phyloP scores from a whole-genome alignment of 2,113 vertebrate genomes.

The Falco punctatus region DNA sequence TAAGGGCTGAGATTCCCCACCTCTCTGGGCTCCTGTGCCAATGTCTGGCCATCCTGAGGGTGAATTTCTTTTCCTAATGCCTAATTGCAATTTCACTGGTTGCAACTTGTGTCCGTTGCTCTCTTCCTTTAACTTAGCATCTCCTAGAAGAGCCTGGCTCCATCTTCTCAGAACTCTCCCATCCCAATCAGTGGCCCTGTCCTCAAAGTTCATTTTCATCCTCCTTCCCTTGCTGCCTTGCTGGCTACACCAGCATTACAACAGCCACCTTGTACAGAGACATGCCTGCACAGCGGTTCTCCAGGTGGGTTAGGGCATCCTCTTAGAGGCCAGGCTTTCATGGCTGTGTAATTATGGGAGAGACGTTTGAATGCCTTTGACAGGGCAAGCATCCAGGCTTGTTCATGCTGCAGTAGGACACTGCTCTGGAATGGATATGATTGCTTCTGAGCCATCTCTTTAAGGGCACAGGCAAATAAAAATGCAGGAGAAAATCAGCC shows the following conservation, averaged over 20 bases:
- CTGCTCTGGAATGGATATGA: neutral
- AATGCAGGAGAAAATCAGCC: slow-evolving; percentile 36
- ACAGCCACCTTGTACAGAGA: neutral
- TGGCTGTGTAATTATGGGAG: neutral
- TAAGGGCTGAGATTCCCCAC: neutral
- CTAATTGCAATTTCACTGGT: neutral
- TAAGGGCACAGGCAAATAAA: slow-evolving; percentile 27
- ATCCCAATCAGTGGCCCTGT: neutral
- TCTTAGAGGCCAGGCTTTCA: neutral
- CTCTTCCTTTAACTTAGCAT: neutral
- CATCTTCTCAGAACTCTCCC: neutral
- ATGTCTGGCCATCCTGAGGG: neutral
- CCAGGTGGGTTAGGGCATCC: neutral
- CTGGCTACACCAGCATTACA: neutral
- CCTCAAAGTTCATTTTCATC: neutral
- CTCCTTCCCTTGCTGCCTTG: neutral
- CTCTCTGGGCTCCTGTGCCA: neutral
- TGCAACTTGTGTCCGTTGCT: neutral
- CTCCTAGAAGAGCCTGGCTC: neutral
- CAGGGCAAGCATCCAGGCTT: neutral
- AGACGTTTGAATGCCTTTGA: slow-evolving; percentile 19
- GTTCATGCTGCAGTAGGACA: neutral
- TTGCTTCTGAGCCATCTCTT: neutral
- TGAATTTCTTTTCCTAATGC: neutral
- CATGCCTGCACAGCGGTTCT: neutral